A percentile compares a stretch with the other conserved stretches of the same genome.
Conservation (phyloP, 64 coral and sea anemone genomes). For the Dendronephthya gigantea region DNA sequence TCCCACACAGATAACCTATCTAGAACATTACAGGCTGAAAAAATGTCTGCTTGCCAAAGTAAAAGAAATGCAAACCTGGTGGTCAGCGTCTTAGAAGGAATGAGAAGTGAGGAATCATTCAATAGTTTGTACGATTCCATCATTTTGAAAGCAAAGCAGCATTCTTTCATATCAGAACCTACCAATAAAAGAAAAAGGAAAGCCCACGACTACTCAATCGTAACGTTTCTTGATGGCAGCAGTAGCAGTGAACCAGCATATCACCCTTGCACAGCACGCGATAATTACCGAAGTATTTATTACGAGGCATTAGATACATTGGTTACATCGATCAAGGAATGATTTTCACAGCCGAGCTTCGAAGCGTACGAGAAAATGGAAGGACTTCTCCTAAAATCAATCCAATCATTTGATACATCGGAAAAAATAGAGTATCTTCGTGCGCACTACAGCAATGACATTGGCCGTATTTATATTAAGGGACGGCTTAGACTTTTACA, state of each 20-base stretch:
- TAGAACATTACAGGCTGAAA: slow-evolving; percentile 33
- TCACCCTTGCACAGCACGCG: slow-evolving; percentile 44
- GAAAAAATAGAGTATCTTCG: slow-evolving; percentile 48
- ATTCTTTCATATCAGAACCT: no score
- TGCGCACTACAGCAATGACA: slow-evolving; percentile 44
- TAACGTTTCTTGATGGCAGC: slow-evolving; percentile 41
- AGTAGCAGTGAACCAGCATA: slow-evolving; percentile 32
- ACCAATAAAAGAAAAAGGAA: slow-evolving; percentile 4
- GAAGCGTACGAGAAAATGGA: slow-evolving; percentile 48
- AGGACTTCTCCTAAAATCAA: slow-evolving; percentile 51
- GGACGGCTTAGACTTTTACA: no score
- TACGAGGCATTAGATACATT: slow-evolving; percentile 51
- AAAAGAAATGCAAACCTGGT: slow-evolving; percentile 38
- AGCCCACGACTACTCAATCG: slow-evolving; percentile 41
- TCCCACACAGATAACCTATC: slow-evolving; percentile 48
- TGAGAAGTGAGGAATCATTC: slow-evolving; percentile 33
- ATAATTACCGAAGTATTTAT: slow-evolving; percentile 48
- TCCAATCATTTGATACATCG: slow-evolving; percentile 48
- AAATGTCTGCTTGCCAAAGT: slow-evolving; percentile 51
- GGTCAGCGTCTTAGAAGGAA: slow-evolving; percentile 27
- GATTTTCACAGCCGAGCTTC: slow-evolving; percentile 49
- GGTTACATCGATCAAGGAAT: slow-evolving; percentile 48
- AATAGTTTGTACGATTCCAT: slow-evolving; percentile 35
- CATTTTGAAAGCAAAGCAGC: slow-evolving; percentile 15
- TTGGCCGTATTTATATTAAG: no score